Percentiles rank a stretch among this genome's conserved stretches.
These are phyloP conservation scores for Larimichthys polyactis DNA, from an alignment of 2,113 vertebrate species.

Conservation along the genomic window DNA sequence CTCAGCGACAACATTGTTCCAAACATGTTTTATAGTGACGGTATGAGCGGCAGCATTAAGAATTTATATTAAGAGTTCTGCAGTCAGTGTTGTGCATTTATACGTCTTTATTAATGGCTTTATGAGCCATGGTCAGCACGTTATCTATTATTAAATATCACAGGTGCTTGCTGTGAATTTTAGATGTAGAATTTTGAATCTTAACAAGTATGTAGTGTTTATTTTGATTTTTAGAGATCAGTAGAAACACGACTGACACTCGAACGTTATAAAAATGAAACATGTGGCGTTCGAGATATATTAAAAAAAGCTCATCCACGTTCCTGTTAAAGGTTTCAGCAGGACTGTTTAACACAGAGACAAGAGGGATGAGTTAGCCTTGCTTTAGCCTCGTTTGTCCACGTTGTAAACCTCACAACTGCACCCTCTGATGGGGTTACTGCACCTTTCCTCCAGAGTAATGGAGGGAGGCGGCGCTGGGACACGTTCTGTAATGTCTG, in stretches of 20 bases:
- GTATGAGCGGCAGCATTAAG: background rate
- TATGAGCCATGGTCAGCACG: accelerated
- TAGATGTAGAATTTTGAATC: background rate
- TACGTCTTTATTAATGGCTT: slow-evolving; percentile 2
- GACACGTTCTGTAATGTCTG: slow-evolving; percentile 6
- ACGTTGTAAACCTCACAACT: background rate
- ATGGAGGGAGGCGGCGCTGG: slow-evolving; percentile 22
- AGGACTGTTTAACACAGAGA: slow-evolving; percentile 4
- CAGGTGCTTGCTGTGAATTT: background rate
- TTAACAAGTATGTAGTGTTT: background rate
- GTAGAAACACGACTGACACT: background rate
- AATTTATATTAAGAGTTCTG: background rate
- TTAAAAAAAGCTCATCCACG: background rate
- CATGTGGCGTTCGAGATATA: background rate
- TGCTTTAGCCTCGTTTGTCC: background rate
- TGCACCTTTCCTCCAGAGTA: slow-evolving; percentile 16
- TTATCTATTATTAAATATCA: slow-evolving; percentile 32
- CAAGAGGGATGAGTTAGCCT: background rate
- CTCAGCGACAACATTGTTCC: background rate
- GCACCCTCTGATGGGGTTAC: slow-evolving; percentile 22
- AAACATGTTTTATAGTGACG: background rate
- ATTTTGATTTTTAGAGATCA: background rate
- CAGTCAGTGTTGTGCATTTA: background rate
- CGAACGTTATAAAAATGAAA: background rate
- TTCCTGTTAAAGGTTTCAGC: background rate